phyloP scores from a whole-genome alignment of 2,797 vertebrate genomes.

The Stomatorhinus walkeri region DNA sequence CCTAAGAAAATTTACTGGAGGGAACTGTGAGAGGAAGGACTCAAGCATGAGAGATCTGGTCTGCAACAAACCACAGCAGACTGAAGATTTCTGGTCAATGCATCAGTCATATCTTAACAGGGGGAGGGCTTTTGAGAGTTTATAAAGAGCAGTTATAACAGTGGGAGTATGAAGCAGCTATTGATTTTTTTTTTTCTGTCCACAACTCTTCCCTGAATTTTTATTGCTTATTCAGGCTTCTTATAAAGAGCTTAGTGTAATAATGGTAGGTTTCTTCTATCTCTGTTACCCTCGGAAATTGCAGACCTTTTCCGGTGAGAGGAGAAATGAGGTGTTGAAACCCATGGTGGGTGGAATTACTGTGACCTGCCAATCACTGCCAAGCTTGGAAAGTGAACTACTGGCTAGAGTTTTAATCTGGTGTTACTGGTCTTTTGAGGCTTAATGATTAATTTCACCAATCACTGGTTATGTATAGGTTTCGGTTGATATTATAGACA shows the following conservation, averaged over 20 bases:
- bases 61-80: neutral
- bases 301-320: neutral
- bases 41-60: neutral
- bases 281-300: neutral
- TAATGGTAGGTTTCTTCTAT: neutral
- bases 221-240: neutral
- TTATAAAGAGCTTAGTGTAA: neutral
- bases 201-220: neutral
- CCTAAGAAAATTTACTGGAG: neutral
- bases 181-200: neutral
- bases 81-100: neutral
- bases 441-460: neutral
- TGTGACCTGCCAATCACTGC: neutral
- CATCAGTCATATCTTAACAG: neutral
- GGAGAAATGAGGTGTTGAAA: slow-evolving; percentile 5
- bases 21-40: neutral
- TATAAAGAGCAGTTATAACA: neutral
- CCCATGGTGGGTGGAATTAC: neutral
- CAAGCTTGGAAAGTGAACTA: neutral
- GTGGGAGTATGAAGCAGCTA: neutral
- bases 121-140: neutral
- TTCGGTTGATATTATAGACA: neutral
- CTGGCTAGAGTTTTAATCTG: neutral
- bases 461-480: neutral
- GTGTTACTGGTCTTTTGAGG: neutral